phyloP scores from a whole-genome alignment of 2,797 vertebrate genomes.

The Enteromius treurensis region DNA sequence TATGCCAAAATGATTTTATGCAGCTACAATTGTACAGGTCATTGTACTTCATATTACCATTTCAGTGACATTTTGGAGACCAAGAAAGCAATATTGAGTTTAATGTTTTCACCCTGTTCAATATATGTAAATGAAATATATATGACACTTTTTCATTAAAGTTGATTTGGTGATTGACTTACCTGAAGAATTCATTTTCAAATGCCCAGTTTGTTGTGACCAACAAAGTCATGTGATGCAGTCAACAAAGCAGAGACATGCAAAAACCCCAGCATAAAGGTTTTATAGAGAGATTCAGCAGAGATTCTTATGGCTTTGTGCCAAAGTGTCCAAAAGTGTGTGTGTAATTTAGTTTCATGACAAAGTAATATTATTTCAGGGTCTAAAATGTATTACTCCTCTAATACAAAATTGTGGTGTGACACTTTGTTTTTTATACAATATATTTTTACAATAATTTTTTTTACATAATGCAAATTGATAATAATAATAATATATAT shows the following conservation, averaged over 20 bases:
- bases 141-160: neutral
- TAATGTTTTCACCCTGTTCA: neutral
- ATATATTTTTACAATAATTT: neutral
- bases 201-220: neutral
- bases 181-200: neutral
- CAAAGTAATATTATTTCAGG: neutral
- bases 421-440: neutral
- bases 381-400: neutral
- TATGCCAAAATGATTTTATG: slow-evolving; percentile 22
- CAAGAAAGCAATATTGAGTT: slow-evolving; percentile 4
- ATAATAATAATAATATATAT: neutral
- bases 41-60: slow-evolving; percentile 16
- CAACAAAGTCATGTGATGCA: neutral
- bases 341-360: neutral
- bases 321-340: neutral
- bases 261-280: neutral
- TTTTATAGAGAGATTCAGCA: neutral
- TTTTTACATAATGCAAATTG: neutral
- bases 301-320: too few species aligned
- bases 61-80: slow-evolving; percentile 21
- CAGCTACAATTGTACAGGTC: slow-evolving; percentile 4
- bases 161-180: slow-evolving; percentile 12
- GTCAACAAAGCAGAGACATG: neutral
- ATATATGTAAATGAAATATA: slow-evolving; percentile 15
- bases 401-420: too few species aligned